These are phyloP conservation scores for Pogonomyrmex californicus DNA, from an alignment of 1,140 invertebrate genomes.

Conservation along the genomic window DNA sequence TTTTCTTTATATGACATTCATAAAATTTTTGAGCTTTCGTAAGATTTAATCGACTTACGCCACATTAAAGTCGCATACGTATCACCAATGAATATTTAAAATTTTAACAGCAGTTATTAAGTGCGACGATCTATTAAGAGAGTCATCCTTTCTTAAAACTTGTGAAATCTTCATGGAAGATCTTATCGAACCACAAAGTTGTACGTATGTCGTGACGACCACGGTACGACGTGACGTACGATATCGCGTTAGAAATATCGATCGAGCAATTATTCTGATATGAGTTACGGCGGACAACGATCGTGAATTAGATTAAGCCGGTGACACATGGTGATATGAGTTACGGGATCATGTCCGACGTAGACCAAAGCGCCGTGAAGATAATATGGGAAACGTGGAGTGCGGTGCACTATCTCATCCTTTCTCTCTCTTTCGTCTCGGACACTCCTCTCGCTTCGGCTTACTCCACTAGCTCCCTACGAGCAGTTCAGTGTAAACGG, in stretches of 20 bases:
- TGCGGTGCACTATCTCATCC: conserved; percentile 57
- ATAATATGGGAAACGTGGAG: conserved; percentile 75
- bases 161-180: conserved; percentile 18
- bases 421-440: conserved; percentile 40
- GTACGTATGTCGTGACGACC: conserved; percentile 34
- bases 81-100: background rate
- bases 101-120: background rate
- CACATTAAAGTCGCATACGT: background rate
- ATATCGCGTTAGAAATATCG: conserved; percentile 78
- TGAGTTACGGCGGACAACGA: conserved; percentile 83
- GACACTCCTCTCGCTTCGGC: conserved; percentile 5
- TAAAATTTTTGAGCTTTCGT: background rate
- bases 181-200: conserved; percentile 20
- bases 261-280: conserved; percentile 83
- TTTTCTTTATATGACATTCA: background rate
- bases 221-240: conserved; percentile 56
- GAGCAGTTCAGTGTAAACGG: conserved; percentile 46
- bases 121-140: background rate
- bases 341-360: conserved; percentile 77
- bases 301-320: conserved; percentile 84
- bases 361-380: conserved; percentile 65
- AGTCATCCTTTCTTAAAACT: conserved; percentile 2
- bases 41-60: conserved; percentile 4
- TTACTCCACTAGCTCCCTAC: background rate
- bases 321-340: conserved; percentile 84